Percentiles rank a stretch among this genome's conserved stretches.
Conservation (phyloP, 2,113 vertebrate species). For the Zosterops pallidus region DNA sequence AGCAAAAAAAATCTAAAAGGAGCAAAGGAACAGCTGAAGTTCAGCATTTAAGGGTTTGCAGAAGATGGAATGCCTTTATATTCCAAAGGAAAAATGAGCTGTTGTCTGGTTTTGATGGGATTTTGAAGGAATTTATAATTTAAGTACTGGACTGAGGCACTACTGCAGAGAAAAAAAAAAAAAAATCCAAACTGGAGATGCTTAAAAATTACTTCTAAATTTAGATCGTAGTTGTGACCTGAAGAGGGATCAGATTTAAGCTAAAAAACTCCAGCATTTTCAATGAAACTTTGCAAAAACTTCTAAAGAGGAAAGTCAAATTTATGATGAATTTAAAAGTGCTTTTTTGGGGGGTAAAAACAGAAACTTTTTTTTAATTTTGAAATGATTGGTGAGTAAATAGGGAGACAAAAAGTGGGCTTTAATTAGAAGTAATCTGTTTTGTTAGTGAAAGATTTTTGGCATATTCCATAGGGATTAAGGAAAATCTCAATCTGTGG, state of each 20-base stretch:
- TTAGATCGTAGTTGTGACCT: neutral
- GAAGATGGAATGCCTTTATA: neutral
- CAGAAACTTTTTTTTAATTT: neutral
- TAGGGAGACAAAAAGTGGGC: rapidly evolving
- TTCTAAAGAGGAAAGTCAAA: rapidly evolving
- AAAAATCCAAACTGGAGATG: neutral
- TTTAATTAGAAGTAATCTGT: neutral
- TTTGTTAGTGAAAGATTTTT: neutral
- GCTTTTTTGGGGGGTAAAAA: rapidly evolving
- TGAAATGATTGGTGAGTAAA: neutral
- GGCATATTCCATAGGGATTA: neutral
- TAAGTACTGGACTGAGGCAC: neutral
- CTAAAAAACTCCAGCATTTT: neutral
- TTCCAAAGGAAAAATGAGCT: neutral
- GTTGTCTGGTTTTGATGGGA: neutral
- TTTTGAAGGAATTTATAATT: neutral
- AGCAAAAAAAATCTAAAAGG: neutral
- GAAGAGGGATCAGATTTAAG: neutral
- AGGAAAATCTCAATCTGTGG: neutral
- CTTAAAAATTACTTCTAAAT: neutral
- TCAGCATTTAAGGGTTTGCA: too few species aligned
- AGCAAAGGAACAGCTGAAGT: neutral
- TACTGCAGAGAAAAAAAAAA: neutral
- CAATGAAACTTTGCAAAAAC: rapidly evolving
- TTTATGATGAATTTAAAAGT: rapidly evolving